Evolutionary conservation across 2,797 vertebrate species (phyloP).

Genomic region (Microctenopoma steveboyesi): DNA sequence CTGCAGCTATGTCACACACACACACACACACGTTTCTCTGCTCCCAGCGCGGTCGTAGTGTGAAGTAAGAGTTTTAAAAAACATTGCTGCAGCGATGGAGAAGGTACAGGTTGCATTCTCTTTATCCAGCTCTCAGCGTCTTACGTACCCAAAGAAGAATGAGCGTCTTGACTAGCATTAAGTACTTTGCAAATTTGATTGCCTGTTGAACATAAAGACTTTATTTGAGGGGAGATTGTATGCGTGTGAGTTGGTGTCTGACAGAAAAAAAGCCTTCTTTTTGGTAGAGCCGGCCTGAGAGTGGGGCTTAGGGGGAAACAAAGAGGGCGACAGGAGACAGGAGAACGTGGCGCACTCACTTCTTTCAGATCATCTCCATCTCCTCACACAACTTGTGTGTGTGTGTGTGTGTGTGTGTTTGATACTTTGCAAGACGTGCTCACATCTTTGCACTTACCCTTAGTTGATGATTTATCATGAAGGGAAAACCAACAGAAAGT

Average conservation of each 20-base stretch:
- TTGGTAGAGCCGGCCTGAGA: slow-evolving; percentile 26
- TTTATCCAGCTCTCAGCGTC: slow-evolving; percentile 40
- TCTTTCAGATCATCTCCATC: slow-evolving; percentile 47
- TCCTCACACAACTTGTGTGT: slow-evolving; percentile 3
- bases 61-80: slow-evolving; percentile 68
- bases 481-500: neutral
- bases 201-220: slow-evolving; percentile 7
- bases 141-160: slow-evolving; percentile 10
- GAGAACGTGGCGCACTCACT: slow-evolving; percentile 35
- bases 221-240: neutral
- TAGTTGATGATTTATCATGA: slow-evolving; percentile 7
- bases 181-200: neutral
- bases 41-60: slow-evolving; percentile 39
- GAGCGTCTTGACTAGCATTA: neutral
- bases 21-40: slow-evolving; percentile 21
- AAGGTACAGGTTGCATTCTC: slow-evolving; percentile 21
- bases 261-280: neutral
- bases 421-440: slow-evolving; percentile 8
- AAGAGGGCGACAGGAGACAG: slow-evolving; percentile 63
- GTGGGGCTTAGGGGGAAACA: slow-evolving; percentile 45
- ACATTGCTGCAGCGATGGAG: slow-evolving; percentile 56
- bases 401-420: slow-evolving; percentile 7
- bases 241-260: neutral
- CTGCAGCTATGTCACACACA: slow-evolving; percentile 46
- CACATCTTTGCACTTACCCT: slow-evolving; percentile 19